These are phyloP conservation scores for Temnothorax unifasciatus DNA, from an alignment of 2,888 invertebrate species.

Conservation along the genomic window DNA sequence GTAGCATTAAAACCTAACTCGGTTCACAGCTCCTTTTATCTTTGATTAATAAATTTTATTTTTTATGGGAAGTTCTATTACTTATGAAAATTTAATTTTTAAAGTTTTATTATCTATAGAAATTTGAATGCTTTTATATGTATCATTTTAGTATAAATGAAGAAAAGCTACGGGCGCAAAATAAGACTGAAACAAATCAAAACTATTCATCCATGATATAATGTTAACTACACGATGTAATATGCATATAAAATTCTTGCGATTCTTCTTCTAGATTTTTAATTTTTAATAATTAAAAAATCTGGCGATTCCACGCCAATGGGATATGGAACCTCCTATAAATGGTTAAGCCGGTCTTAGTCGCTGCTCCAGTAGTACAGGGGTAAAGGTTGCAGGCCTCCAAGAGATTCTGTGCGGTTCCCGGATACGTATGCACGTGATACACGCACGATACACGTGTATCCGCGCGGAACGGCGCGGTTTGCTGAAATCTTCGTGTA, in stretches of 20 bases:
- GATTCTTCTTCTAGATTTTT: not conserved
- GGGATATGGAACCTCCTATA: slow-evolving; percentile 72
- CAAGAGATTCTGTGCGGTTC: slow-evolving; percentile 66
- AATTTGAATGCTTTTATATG: not conserved
- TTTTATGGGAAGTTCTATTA: not conserved
- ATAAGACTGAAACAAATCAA: not conserved
- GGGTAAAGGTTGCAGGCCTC: slow-evolving; percentile 77
- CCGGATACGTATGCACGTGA: slow-evolving; percentile 61
- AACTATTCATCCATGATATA: not conserved
- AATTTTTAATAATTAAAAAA: slow-evolving; percentile 20
- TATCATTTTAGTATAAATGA: not conserved
- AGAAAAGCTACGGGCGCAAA: not conserved
- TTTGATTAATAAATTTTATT: not conserved
- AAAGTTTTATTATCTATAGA: no score
- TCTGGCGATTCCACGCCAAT: slow-evolving; percentile 65
- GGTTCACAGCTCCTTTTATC: no score
- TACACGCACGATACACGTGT: slow-evolving; percentile 66
- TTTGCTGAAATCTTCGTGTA: slow-evolving; percentile 69
- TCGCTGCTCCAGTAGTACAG: slow-evolving; percentile 68
- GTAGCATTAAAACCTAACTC: no score
- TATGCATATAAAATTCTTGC: slow-evolving; percentile 14
- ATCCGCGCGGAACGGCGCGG: slow-evolving; percentile 62
- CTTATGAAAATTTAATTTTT: no score
- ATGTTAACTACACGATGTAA: not conserved
- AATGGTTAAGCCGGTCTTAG: slow-evolving; percentile 81